Conservation (phyloP, 2,113 vertebrate genomes). For the Cyprinus carpio region DNA sequence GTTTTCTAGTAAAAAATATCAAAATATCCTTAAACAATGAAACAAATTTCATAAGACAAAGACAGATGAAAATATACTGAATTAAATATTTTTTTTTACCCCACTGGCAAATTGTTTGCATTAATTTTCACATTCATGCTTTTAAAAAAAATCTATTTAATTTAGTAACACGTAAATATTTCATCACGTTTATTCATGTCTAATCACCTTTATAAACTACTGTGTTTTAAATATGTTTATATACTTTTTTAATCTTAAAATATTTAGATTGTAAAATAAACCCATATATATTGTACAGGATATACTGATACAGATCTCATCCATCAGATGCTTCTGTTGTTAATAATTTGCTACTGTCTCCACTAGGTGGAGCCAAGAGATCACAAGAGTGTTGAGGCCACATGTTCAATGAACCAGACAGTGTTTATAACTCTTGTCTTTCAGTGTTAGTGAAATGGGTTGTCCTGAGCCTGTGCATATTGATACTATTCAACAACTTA, state of each 20-base stretch:
- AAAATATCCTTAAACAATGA: too few relatives aligned
- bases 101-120: too few relatives aligned
- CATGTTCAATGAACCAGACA: background rate
- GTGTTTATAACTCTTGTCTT: background rate
- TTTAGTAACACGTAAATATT: background rate
- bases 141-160: too few relatives aligned
- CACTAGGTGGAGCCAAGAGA: conserved; percentile 44
- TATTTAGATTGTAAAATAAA: too few relatives aligned
- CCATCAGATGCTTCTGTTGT: background rate
- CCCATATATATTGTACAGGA: too few relatives aligned
- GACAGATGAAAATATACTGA: too few relatives aligned
- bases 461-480: background rate
- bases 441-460: background rate
- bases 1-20: too few relatives aligned
- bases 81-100: too few relatives aligned
- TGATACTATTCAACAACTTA: background rate
- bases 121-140: too few relatives aligned
- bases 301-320: background rate
- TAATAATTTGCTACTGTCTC: background rate
- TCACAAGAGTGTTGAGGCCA: background rate
- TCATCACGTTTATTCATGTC: background rate
- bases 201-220: background rate
- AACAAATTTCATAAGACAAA: too few relatives aligned
- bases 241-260: background rate
- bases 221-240: background rate